A percentile compares a stretch with the other conserved stretches of the same genome.
These are phyloP conservation scores for Sebastes vulpes DNA, from an alignment of 2,797 vertebrate species.

Conservation along the genomic window DNA sequence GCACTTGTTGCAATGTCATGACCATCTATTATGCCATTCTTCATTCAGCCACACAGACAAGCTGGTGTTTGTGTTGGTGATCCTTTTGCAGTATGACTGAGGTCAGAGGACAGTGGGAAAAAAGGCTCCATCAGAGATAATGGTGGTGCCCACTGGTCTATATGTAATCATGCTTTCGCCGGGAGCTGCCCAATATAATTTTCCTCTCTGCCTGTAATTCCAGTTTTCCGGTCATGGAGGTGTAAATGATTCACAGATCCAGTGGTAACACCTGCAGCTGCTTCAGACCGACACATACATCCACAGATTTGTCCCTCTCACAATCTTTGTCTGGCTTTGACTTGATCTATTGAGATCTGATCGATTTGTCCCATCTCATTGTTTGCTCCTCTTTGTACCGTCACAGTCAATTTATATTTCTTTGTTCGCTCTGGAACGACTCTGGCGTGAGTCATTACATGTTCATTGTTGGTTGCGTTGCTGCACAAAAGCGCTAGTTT, in stretches of 20 bases:
- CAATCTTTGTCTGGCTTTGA: slow-evolving; percentile 36
- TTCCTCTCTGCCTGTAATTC: slow-evolving; percentile 26
- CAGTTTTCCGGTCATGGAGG: slow-evolving; percentile 23
- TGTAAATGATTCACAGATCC: slow-evolving; percentile 21
- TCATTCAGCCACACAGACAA: slow-evolving; percentile 28
- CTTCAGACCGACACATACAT: background rate
- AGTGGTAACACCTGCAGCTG: slow-evolving; percentile 39
- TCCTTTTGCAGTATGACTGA: background rate
- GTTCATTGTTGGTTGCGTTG: slow-evolving; percentile 67
- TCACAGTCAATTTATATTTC: slow-evolving; percentile 61
- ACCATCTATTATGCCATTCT: slow-evolving; percentile 18
- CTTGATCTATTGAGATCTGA: slow-evolving; percentile 54
- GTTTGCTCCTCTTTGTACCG: slow-evolving; percentile 59
- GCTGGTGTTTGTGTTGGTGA: slow-evolving; percentile 17
- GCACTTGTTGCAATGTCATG: slow-evolving; percentile 14
- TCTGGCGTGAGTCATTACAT: slow-evolving; percentile 70
- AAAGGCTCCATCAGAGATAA: slow-evolving; percentile 36
- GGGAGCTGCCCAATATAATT: slow-evolving; percentile 14
- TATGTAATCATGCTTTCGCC: slow-evolving; percentile 41
- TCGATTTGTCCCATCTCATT: slow-evolving; percentile 62
- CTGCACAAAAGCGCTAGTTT: slow-evolving; percentile 61
- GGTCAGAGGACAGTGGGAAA: slow-evolving; percentile 16
- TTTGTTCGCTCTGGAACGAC: slow-evolving; percentile 70
- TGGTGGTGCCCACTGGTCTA: slow-evolving; percentile 21
- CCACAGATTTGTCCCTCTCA: slow-evolving; percentile 7